These are phyloP conservation scores for Staurois parvus DNA, from an alignment of 2,797 vertebrate genomes.

Conservation along the genomic window DNA sequence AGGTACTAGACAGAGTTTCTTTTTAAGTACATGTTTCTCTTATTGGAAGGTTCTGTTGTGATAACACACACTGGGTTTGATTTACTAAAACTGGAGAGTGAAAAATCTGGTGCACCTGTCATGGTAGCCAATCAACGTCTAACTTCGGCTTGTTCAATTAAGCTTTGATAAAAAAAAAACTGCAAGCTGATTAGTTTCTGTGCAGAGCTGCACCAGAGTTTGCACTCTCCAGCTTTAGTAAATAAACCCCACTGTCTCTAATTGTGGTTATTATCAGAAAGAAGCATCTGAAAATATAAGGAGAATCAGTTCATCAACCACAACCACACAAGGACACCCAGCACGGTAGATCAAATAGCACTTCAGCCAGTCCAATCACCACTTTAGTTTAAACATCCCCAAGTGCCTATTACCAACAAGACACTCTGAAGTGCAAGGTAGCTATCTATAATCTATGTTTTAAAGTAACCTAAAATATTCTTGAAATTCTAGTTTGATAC, in stretches of 20 bases:
- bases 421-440: conserved; percentile 62
- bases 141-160: too few species aligned
- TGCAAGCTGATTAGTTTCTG: too few species aligned
- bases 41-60: background rate
- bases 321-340: conserved; percentile 73
- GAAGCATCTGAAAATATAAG: conserved; percentile 78
- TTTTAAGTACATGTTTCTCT: background rate
- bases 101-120: too few species aligned
- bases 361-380: conserved; percentile 61
- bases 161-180: too few species aligned
- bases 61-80: conserved; percentile 24
- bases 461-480: conserved; percentile 64
- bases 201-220: too few species aligned
- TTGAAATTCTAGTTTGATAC: conserved; percentile 69
- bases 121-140: too few species aligned
- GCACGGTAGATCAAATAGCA: conserved; percentile 76
- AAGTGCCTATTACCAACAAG: conserved; percentile 70
- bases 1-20: conserved; percentile 36
- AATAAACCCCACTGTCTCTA: conserved; percentile 65
- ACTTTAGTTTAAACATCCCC: conserved; percentile 78
- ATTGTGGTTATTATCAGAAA: conserved; percentile 65
- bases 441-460: conserved; percentile 48
- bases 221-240: too few species aligned
- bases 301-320: conserved; percentile 82
- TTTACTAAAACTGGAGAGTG: too few species aligned